Evolutionary conservation across 2,113 vertebrate species (phyloP).

Genomic region (Rynchops niger): DNA sequence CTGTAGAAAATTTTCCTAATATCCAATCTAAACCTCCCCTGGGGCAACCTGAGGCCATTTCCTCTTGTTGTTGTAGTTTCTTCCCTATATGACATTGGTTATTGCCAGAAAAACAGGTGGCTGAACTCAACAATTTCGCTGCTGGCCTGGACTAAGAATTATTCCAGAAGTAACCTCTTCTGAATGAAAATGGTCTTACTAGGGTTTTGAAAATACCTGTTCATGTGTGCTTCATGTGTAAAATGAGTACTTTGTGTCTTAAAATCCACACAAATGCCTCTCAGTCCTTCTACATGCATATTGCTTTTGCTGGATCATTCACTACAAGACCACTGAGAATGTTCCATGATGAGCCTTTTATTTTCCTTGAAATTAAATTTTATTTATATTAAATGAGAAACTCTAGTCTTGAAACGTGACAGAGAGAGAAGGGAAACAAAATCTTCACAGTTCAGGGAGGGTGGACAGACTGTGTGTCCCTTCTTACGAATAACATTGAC

Average conservation of each 20-base stretch:
- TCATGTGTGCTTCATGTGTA: background rate
- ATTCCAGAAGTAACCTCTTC: background rate
- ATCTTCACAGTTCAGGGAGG: background rate
- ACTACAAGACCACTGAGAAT: background rate
- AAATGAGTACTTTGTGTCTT: background rate
- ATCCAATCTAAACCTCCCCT: too few relatives aligned
- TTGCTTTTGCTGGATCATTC: background rate
- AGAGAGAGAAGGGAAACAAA: background rate
- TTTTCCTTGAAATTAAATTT: background rate
- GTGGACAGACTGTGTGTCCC: background rate
- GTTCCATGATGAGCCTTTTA: background rate
- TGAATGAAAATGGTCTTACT: background rate
- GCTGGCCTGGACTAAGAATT: background rate
- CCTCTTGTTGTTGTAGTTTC: background rate
- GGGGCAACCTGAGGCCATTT: too few relatives aligned
- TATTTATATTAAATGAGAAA: background rate
- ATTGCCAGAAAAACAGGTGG: background rate
- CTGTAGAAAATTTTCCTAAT: too few relatives aligned
- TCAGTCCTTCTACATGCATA: background rate
- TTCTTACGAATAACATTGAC: background rate
- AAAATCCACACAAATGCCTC: background rate
- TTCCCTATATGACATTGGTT: background rate
- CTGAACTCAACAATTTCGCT: background rate
- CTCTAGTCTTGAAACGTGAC: background rate
- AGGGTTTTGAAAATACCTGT: background rate